phyloP scores from a whole-genome alignment of 2,888 invertebrate genomes.

The Drosophila borborema region DNA sequence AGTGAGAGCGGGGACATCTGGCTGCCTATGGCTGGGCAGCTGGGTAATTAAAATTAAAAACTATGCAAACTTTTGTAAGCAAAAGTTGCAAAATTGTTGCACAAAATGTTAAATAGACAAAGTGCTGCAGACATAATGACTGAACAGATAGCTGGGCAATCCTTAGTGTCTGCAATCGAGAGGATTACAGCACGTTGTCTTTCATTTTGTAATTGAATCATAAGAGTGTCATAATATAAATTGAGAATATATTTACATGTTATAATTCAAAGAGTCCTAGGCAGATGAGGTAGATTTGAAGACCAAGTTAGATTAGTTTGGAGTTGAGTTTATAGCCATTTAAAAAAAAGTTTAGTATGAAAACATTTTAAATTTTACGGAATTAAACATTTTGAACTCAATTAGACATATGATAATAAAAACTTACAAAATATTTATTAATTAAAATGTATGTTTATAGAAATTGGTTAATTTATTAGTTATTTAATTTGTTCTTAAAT shows the following conservation, averaged over 20 bases:
- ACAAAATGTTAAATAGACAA: constrained; percentile 70
- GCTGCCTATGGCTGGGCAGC: constrained; percentile 36
- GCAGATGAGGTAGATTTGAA: too few species aligned
- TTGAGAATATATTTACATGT: background rate
- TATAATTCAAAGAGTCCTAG: background rate
- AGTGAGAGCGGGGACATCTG: background rate
- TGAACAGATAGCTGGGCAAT: constrained; percentile 29
- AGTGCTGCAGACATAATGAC: constrained; percentile 68
- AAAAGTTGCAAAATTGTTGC: constrained; percentile 55
- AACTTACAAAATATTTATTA: too few species aligned
- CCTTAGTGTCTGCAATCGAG: constrained; percentile 18
- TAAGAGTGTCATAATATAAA: background rate
- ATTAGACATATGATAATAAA: too few species aligned
- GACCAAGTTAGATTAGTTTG: background rate
- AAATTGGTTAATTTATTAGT: too few species aligned
- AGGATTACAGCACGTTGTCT: constrained; percentile 18
- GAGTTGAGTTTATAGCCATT: too few species aligned
- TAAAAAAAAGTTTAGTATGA: too few species aligned
- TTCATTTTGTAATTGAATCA: constrained; percentile 24
- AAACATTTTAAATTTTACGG: too few species aligned
- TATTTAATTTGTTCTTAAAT: too few species aligned
- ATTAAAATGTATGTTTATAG: too few species aligned
- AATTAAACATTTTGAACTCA: too few species aligned
- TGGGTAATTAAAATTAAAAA: constrained; percentile 76
- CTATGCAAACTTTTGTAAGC: constrained; percentile 60